Evolutionary conservation across 2,113 vertebrate species (phyloP), one percentile per base, ranked within the genome.

Genomic region (Holacanthus passer): DNA sequence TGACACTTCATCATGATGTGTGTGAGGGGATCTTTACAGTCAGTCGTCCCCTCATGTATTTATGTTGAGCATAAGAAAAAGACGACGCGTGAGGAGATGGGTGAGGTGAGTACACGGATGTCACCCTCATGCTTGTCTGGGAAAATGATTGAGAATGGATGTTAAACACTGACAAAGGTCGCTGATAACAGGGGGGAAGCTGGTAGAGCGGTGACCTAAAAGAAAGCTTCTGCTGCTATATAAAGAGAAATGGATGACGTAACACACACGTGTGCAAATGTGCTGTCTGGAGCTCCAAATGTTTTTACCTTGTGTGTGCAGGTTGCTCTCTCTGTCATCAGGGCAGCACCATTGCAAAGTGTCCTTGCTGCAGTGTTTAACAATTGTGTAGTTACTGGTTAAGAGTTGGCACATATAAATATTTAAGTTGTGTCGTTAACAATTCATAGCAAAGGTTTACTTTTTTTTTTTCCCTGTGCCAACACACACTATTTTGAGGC

Each of bases 341-440:
- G 37, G 47, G 47, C 50, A 60, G 56, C 48, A 27, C 31, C 5
- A 19, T 68, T 64, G 65, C 53, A 55, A 67, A 59, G 39, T 72
- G 71, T 50, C 47, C 48, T 77, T 48, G 55, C 62, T 83, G 75
- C 65, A 64, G 32, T 78, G 41, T 84, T 79, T 82, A 73, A 78
- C 81, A 66, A 24, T 66, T 74, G 55, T 27, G 65, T 67, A 59
- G 65, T 59, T 76, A 66, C 50, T 81, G 70, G 77, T 81, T 82
- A 77, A 48, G 58, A 73, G 52, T 72, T 87, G 71, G 82, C 77
- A 84, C 29, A 24, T 79, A 77, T 88, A 70, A 78, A 87, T 91
- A 74, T 89, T 87, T 73, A 66, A 82, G 31, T 24, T 65, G 20
- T 24, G 39, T 11, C 3, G 58, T 87, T 58, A 82, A 84, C 22